Conservation (phyloP, 2,888 invertebrate species). For the Oligia strigilis region DNA sequence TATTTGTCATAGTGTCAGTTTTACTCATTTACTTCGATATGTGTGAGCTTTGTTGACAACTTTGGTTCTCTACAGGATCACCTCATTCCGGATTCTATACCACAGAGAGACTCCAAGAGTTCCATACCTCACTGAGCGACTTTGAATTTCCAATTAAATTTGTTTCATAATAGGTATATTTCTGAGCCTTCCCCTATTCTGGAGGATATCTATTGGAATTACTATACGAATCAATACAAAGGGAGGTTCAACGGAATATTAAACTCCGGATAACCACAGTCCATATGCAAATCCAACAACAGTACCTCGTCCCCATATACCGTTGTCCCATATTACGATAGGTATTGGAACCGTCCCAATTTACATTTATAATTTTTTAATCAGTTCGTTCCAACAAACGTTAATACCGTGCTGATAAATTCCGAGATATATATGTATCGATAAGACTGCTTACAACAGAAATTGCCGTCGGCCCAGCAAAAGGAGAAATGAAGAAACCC, state of each 20-base stretch:
- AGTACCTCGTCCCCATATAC: constrained; percentile 19
- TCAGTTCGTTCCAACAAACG: constrained; percentile 33
- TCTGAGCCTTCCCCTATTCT: background rate
- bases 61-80: background rate
- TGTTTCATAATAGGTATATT: background rate
- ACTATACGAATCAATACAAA: background rate
- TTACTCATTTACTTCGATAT: too few species aligned
- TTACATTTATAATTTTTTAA: constrained; percentile 51
- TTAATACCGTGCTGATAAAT: constrained; percentile 56
- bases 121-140: background rate
- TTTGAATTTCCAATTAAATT: background rate
- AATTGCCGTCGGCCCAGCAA: constrained; percentile 70
- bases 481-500: constrained; percentile 82
- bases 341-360: constrained; percentile 31
- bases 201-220: background rate
- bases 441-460: constrained; percentile 66
- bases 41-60: background rate
- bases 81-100: background rate
- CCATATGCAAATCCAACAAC: constrained; percentile 20
- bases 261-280: background rate
- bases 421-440: constrained; percentile 55
- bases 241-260: background rate
- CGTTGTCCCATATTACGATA: constrained; percentile 24
- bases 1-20: too few species aligned
- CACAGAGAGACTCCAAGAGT: background rate